Base-by-base conservation (phyloP, 1,140 invertebrate species). In the Heliconius eleuchia region DNA sequence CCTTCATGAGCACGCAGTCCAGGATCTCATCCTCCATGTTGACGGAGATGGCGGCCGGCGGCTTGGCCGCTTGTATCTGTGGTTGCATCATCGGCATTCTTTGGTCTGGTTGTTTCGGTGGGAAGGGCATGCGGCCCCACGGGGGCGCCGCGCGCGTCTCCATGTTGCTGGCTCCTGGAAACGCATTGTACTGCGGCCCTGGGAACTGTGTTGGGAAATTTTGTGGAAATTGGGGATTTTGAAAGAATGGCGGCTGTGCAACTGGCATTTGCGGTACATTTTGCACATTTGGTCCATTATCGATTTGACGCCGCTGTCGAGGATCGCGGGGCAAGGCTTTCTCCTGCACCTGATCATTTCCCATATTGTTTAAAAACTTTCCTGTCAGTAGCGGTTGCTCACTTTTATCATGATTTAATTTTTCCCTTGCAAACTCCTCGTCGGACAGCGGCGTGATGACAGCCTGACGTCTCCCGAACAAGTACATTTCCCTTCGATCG, bases 1-100 rank as follows among this genome's bases (percentile, higher is more conserved):
- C 97, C 71, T 96, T 96, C 82, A 99, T 95, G 9, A 97, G 95
- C 2, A 98, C 95, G 82, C 97, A 97, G 83, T 97, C 96, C 0
- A 93, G 82, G 1, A 87, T 84, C 73, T 91, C 90, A 2, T 92
- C 88, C 9, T 90, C 89, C 57, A 87, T 77, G 42, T 91, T 83
- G 5, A 85, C 83, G n/a, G 80, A 83, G 34, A 87, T 80, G 50
- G 71, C 82, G 30, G 71, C 80, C 34, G 80, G 82, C 37, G 80
- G 78, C 5, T 84, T 82, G 23, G 13, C 18, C 71, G 50, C 60
- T 72, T 34, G 34, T 34, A 71, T 34, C 70, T 16, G 50, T 81
- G 71, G 8, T 80, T 80, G 74, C 19, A 82, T 66, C 71, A 86
- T 11, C 27, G 60, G 76, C 66, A 77, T 77, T 23, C 42, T 46